Conservation (phyloP, 2,113 vertebrate genomes). For the Corynorhinus townsendii region DNA sequence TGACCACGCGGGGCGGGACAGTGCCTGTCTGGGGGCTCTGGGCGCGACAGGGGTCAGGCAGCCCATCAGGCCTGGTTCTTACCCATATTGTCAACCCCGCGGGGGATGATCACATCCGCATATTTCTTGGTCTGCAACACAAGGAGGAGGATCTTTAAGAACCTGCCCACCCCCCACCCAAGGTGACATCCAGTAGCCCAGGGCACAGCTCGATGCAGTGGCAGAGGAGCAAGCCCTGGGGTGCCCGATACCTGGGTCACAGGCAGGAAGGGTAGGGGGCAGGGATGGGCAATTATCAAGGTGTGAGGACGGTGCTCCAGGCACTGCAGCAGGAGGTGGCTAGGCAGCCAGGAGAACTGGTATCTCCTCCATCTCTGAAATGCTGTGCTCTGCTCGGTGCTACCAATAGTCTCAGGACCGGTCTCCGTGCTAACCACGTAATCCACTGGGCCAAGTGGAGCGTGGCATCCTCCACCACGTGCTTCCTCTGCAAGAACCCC, state of each 20-base stretch:
- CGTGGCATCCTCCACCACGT: fast-evolving
- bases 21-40: not conserved
- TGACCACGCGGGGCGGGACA: too few relatives aligned
- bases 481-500: not conserved
- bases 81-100: slow-evolving; percentile 99
- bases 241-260: not conserved
- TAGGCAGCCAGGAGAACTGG: not conserved
- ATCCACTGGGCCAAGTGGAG: not conserved
- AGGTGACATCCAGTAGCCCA: not conserved
- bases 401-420: fast-evolving
- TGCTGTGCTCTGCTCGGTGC: not conserved
- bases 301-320: not conserved
- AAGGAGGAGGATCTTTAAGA: not conserved
- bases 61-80: slow-evolving; percentile 52
- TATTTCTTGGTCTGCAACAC: slow-evolving; percentile 95
- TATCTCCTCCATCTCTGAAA: fast-evolving
- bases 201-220: fast-evolving
- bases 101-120: slow-evolving; percentile 95
- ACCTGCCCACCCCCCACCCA: not conserved
- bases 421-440: not conserved
- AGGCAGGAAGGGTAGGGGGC: not conserved
- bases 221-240: too few relatives aligned
- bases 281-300: not conserved
- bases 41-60: not conserved
- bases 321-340: not conserved